Evolutionary conservation across 2,113 vertebrate species (phyloP), one percentile per base, ranked within the genome.

Genomic region (Petromus typicus): DNA sequence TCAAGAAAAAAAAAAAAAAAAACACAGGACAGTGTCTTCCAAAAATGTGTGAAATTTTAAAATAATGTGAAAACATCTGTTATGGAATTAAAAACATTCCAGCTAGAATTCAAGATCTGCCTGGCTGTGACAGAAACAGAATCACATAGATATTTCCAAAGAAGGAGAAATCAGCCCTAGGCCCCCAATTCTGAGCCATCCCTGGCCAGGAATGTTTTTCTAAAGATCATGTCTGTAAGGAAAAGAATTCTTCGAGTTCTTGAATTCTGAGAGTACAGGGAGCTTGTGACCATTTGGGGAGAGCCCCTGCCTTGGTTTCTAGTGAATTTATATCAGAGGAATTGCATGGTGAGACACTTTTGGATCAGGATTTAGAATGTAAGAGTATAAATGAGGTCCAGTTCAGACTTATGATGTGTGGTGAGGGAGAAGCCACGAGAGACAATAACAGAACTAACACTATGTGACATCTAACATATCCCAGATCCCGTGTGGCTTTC

Each of bases 1-100:
- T 98, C 93, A 97, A 93, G 93, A 97, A 94, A 97, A 20, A 87
- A 93, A 97, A 93, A 93, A 97, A 94, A 97, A 20, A 87, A 93
- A 96, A 54, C 64, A 95, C 16, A 96, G 92, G 93, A 94, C 69
- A 73, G 14, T 67, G 78, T 94, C 83, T 91, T 71, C 86, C 95
- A 78, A 57, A 90, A 92, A 95, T 89, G 86, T 1, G 14, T 67
- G 93, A 91, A 94, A 95, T 95, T 96, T 96, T 87, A 96, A 97
- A 95, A 95, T 85, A 97, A 89, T 61, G 40, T 92, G 79, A 93
- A 97, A 93, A 96, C 92, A 94, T 83, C 88, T 95, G 96, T 85
- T 95, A 90, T 40, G 2, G 0, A 94, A 87, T 96, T 54, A 96
- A 95, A 95, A 88, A 69, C 5, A 27, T 86, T 80, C 43, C 90